Percentiles rank a stretch among this genome's conserved stretches.
These are phyloP conservation scores for Eublepharis macularius DNA, from an alignment of 2,113 vertebrate species.

Conservation along the genomic window DNA sequence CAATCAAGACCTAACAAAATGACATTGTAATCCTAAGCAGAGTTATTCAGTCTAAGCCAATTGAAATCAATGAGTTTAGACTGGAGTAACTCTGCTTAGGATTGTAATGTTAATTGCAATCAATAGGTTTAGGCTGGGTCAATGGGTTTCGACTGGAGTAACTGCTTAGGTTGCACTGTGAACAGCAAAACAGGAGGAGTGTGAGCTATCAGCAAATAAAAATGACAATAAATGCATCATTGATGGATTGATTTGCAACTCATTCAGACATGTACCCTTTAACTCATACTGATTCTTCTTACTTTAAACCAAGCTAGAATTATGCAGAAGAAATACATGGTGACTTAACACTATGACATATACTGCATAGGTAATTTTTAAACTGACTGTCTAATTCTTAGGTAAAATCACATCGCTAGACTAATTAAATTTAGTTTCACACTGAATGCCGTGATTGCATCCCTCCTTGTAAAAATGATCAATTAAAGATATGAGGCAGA, in stretches of 20 bases:
- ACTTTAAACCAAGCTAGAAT: not conserved
- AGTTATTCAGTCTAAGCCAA: too few species aligned
- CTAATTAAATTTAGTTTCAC: slow-evolving; percentile 31
- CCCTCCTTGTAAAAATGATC: slow-evolving; percentile 40
- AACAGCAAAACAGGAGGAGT: not conserved
- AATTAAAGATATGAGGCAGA: slow-evolving; percentile 16
- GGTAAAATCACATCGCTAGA: not conserved
- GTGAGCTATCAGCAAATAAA: not conserved
- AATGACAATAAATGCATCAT: not conserved
- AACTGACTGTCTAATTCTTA: not conserved
- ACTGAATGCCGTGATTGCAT: slow-evolving; percentile 2
- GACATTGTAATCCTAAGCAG: too few species aligned
- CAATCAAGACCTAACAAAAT: slow-evolving; percentile 26
- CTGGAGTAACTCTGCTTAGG: too few species aligned
- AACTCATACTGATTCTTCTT: not conserved
- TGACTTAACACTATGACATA: not conserved
- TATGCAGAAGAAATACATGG: not conserved
- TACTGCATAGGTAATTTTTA: not conserved
- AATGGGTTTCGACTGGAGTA: too few species aligned
- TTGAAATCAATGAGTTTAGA: too few species aligned
- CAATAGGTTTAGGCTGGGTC: too few species aligned
- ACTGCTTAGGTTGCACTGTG: too few species aligned
- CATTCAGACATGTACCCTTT: not conserved
- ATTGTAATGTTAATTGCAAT: too few species aligned
- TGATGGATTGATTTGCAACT: not conserved